Evolutionary conservation across 2,113 vertebrate genomes (phyloP).

Genomic region (Protomyctophum bolini): DNA sequence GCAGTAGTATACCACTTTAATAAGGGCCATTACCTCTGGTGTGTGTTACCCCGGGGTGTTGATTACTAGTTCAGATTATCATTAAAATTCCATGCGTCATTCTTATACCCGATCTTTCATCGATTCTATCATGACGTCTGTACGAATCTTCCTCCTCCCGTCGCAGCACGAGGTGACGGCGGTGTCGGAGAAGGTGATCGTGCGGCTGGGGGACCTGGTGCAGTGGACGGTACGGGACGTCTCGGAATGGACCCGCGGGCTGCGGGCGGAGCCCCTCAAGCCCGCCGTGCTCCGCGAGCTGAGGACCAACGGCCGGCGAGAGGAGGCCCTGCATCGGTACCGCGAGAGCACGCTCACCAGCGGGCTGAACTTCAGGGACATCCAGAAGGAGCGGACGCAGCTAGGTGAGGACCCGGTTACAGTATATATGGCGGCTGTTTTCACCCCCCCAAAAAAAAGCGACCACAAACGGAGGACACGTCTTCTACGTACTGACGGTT

Average conservation of each 20-base stretch:
- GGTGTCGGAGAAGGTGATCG: slow-evolving; percentile 95
- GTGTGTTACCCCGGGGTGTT: too few relatives aligned
- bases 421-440: too few relatives aligned
- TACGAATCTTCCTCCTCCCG: slow-evolving; percentile 24
- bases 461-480: too few relatives aligned
- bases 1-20: too few relatives aligned
- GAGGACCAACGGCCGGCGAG: slow-evolving; percentile 87
- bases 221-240: slow-evolving; percentile 91
- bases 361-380: slow-evolving; percentile 95
- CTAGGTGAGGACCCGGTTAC: slow-evolving; percentile 80
- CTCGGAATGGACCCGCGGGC: slow-evolving; percentile 89
- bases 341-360: slow-evolving; percentile 90
- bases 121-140: too few relatives aligned
- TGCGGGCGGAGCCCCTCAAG: slow-evolving; percentile 83
- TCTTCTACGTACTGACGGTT: too few relatives aligned
- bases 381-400: slow-evolving; percentile 90
- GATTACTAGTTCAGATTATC: too few relatives aligned
- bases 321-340: slow-evolving; percentile 87
- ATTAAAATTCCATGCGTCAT: too few relatives aligned
- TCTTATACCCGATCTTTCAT: too few relatives aligned
- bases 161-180: slow-evolving; percentile 93
- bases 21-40: too few relatives aligned
- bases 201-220: slow-evolving; percentile 91
- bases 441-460: too few relatives aligned
- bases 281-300: slow-evolving; percentile 76